A percentile compares a stretch with the other conserved stretches of the same genome.
phyloP scores from a whole-genome alignment of 2,888 invertebrate species.

The Drosophila multiciliata region DNA sequence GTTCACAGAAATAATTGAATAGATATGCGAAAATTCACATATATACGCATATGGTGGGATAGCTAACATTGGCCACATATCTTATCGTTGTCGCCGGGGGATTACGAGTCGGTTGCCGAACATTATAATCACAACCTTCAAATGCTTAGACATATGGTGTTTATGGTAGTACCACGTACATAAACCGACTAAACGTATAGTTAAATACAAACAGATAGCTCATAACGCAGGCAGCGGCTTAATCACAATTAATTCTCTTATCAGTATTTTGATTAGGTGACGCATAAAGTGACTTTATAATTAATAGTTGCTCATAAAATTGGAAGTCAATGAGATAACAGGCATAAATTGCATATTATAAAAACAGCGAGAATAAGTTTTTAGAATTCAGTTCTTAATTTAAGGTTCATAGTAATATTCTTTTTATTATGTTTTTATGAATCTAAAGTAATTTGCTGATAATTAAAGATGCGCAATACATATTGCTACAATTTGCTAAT shows the following conservation, averaged over 20 bases:
- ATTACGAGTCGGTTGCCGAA: conserved; percentile 1
- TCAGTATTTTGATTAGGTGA: conserved; percentile 7
- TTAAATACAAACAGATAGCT: not conserved
- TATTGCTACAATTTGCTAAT: not conserved
- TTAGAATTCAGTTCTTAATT: not conserved
- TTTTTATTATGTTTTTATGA: not conserved
- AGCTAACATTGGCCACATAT: conserved; percentile 3
- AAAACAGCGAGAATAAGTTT: not conserved
- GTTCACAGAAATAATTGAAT: not conserved
- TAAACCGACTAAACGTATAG: not conserved
- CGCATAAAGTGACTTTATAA: not conserved
- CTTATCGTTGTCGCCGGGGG: conserved; percentile 7
- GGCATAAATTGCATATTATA: not conserved
- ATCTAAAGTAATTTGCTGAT: not conserved
- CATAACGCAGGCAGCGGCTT: not conserved
- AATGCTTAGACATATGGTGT: not conserved
- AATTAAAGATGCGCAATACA: not conserved
- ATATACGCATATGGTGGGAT: not conserved
- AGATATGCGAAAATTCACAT: not conserved
- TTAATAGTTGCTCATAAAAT: conserved; percentile 5
- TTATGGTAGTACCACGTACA: not conserved
- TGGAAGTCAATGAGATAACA: not conserved
- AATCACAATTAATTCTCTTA: not conserved
- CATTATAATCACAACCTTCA: not conserved
- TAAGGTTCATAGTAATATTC: not conserved